Evolutionary conservation across 2,888 invertebrate species (phyloP).

Genomic region (Orthosia incerta): DNA sequence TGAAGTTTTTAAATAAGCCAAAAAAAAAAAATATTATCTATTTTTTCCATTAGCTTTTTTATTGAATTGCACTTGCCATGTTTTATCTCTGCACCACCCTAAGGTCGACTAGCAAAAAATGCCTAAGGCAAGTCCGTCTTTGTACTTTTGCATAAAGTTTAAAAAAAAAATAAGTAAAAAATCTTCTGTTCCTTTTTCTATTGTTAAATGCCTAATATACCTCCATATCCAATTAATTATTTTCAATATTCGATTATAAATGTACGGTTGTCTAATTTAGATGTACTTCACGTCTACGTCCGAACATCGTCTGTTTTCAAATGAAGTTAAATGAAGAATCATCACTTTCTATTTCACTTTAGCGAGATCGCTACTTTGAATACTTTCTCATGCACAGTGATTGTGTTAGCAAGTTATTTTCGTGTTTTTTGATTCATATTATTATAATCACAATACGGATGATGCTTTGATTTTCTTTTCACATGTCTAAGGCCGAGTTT

Average conservation of each 20-base stretch:
- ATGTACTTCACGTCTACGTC: neutral
- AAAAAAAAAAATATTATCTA: no score
- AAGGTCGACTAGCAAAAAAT: no score
- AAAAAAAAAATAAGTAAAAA: no score
- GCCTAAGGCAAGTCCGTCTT: no score
- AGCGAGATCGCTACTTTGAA: constrained; percentile 27
- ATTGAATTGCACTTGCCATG: no score
- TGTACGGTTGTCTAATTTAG: neutral
- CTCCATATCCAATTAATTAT: neutral
- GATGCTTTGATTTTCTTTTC: neutral
- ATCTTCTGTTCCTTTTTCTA: no score
- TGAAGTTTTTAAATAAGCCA: no score
- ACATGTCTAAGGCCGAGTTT: no score
- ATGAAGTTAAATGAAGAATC: constrained; percentile 41
- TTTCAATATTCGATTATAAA: neutral
- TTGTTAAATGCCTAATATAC: neutral
- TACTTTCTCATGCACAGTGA: constrained; percentile 35
- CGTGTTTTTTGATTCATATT: neutral
- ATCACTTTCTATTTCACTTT: constrained; percentile 51
- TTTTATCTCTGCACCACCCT: no score
- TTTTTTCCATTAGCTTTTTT: no score
- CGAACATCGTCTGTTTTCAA: constrained; percentile 10
- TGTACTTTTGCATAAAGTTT: no score
- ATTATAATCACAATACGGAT: neutral
- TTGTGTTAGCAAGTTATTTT: constrained; percentile 11